phyloP scores from a whole-genome alignment of 2,888 invertebrate species.

The Tromatobia lineatoria region DNA sequence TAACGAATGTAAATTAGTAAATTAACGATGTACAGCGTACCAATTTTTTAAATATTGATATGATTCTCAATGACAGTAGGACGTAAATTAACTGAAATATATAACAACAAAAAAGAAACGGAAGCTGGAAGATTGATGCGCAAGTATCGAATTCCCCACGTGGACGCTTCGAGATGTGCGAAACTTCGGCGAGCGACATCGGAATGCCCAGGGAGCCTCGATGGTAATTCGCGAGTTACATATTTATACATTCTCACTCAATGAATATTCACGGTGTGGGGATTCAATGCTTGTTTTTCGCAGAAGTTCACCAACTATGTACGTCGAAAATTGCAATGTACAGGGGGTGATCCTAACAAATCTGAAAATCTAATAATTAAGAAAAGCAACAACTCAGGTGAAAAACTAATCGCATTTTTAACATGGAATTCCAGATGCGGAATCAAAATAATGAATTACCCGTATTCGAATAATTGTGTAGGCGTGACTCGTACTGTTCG shows the following conservation, averaged over 20 bases:
- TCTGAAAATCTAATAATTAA: neutral
- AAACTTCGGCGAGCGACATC: neutral
- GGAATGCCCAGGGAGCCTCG: slow-evolving; percentile 5
- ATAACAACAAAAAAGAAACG: no score
- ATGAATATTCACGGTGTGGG: slow-evolving; percentile 59
- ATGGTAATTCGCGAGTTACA: slow-evolving; percentile 55
- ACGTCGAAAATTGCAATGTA: neutral
- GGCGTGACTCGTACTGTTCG: neutral
- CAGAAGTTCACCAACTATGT: neutral
- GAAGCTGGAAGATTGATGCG: no score
- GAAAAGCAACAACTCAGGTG: neutral
- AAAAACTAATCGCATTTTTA: neutral
- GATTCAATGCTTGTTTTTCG: slow-evolving; percentile 1
- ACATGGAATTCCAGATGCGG: neutral
- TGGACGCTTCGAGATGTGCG: neutral
- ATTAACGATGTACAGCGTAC: no score
- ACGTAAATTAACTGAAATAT: no score
- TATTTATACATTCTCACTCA: slow-evolving; percentile 55
- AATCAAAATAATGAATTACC: slow-evolving; percentile 8
- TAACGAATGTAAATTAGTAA: no score
- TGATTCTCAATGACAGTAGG: no score
- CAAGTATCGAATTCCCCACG: neutral
- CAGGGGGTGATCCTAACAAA: neutral
- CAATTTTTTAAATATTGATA: no score
- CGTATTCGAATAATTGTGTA: neutral